phyloP scores from a whole-genome alignment of 2,797 vertebrate genomes.

The Lophius americanus region DNA sequence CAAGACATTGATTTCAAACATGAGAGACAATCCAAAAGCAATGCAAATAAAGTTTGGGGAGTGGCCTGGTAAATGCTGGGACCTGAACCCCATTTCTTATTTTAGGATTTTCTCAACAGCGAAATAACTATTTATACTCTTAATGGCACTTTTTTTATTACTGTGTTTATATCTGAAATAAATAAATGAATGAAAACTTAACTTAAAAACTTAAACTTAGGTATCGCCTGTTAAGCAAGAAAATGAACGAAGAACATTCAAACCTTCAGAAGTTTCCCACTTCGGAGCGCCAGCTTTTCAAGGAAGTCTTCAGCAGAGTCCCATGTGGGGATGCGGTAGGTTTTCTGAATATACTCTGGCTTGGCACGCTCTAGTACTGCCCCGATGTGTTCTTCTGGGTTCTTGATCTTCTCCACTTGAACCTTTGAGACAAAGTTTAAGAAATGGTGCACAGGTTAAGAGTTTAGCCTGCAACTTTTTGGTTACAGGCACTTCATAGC shows the following conservation, averaged over 20 bases:
- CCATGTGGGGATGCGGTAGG: constrained; percentile 93
- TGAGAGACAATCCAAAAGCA: too few relatives aligned
- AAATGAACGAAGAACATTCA: constrained; percentile 24
- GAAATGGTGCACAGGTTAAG: background rate
- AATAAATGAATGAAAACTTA: background rate
- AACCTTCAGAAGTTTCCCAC: constrained; percentile 95
- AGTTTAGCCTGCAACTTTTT: constrained; percentile 16
- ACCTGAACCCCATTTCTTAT: too few relatives aligned
- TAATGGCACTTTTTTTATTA: background rate
- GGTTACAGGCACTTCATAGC: constrained; percentile 6
- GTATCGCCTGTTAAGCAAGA: background rate
- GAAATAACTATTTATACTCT: background rate
- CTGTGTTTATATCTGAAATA: background rate
- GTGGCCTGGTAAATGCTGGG: too few relatives aligned
- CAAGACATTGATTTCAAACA: too few relatives aligned
- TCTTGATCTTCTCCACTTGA: constrained; percentile 98
- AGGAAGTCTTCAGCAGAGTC: constrained; percentile 90
- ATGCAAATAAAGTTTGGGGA: too few relatives aligned
- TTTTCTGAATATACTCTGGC: constrained; percentile 94
- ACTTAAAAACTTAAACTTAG: background rate
- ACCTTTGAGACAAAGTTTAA: constrained; percentile 80
- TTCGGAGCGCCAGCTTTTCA: constrained; percentile 92
- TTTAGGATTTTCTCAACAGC: too few relatives aligned
- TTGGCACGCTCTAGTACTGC: constrained; percentile 95
- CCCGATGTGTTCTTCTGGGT: constrained; percentile 92